Evolutionary conservation across 2,888 invertebrate species (phyloP).

Genomic region (Plemyria rubiginata): DNA sequence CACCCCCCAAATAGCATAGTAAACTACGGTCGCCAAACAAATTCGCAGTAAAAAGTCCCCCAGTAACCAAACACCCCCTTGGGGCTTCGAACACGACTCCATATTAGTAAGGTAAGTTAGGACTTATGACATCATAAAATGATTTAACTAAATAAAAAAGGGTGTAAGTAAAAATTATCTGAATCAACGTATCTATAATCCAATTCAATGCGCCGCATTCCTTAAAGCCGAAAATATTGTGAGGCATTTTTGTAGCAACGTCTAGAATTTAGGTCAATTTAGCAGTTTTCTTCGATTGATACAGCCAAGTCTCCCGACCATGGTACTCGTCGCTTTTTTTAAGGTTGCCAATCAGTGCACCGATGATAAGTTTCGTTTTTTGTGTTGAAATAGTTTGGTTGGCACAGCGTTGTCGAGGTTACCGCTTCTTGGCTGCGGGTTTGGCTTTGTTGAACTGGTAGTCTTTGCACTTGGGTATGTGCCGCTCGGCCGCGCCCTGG

Average conservation of each 20-base stretch:
- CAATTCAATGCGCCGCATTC: slow-evolving; percentile 37
- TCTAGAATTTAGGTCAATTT: slow-evolving; percentile 13
- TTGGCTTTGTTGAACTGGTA: slow-evolving; percentile 92
- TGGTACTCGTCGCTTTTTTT: slow-evolving; percentile 1
- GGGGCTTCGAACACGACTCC: slow-evolving; percentile 6
- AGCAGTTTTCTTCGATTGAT: slow-evolving; percentile 16
- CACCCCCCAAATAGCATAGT: slow-evolving; percentile 50
- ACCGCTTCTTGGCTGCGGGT: slow-evolving; percentile 68
- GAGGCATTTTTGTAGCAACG: slow-evolving; percentile 24
- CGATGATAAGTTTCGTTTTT: slow-evolving; percentile 1
- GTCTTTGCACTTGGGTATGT: slow-evolving; percentile 96
- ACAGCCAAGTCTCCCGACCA: slow-evolving; percentile 20
- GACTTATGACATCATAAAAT: slow-evolving; percentile 59
- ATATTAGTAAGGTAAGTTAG: slow-evolving; percentile 41
- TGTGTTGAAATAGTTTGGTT: slow-evolving; percentile 8
- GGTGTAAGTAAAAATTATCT: slow-evolving; percentile 59
- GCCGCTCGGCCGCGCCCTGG: slow-evolving; percentile 92
- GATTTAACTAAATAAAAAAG: slow-evolving; percentile 63
- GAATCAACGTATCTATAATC: slow-evolving; percentile 52
- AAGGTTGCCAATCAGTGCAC: slow-evolving; percentile 1
- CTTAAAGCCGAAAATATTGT: slow-evolving; percentile 32
- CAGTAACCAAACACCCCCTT: slow-evolving; percentile 34
- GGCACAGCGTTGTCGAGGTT: slow-evolving; percentile 45
- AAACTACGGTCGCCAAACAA: slow-evolving; percentile 54
- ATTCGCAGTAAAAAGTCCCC: slow-evolving; percentile 54